phyloP scores from a whole-genome alignment of 2,113 vertebrate species.

The Struthio camelus region DNA sequence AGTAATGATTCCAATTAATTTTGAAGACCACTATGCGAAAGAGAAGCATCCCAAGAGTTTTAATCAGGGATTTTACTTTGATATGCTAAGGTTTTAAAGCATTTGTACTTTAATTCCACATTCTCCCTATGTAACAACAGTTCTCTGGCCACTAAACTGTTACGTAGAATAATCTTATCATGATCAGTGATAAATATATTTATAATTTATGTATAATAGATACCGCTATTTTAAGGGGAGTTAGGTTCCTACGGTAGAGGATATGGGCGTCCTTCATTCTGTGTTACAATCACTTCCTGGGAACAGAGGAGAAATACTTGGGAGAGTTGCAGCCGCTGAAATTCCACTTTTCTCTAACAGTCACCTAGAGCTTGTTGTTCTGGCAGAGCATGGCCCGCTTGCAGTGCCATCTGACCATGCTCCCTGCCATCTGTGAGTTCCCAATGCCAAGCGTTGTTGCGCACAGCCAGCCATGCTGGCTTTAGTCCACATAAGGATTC shows the following conservation, averaged over 20 bases:
- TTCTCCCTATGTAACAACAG: not conserved
- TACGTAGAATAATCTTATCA: not conserved
- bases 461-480: not conserved
- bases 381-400: not conserved
- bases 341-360: not conserved
- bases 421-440: not conserved
- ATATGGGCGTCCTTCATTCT: not conserved
- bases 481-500: not conserved
- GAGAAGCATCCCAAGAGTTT: not conserved
- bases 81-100: not conserved
- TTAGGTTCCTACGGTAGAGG: not conserved
- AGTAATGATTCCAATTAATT: not conserved
- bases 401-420: not conserved
- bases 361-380: not conserved
- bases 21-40: not conserved
- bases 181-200: not conserved
- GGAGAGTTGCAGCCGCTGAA: not conserved
- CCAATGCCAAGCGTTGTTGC: not conserved
- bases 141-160: fast-evolving
- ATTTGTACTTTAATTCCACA: not conserved
- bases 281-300: not conserved
- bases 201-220: not conserved
- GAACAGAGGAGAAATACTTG: not conserved
- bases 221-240: not conserved
- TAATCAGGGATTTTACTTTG: not conserved